Evolutionary conservation across 2,797 vertebrate species (phyloP), one percentile per base, ranked within the genome.

Genomic region (Chiloscyllium punctatum): DNA sequence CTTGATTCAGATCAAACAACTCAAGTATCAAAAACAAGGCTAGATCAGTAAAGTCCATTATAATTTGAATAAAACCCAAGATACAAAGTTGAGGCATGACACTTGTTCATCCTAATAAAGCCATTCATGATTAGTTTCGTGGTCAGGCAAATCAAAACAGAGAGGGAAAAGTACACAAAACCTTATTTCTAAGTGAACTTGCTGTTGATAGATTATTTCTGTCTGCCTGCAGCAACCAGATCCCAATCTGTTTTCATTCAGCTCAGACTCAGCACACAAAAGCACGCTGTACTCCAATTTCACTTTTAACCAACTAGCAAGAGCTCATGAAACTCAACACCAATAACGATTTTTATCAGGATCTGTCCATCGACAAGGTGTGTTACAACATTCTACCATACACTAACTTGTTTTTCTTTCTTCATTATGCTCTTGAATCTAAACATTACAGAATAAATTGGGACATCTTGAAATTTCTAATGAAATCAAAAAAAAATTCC

Each of bases 161-260:
- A 97, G 97, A 95, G 97, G 97, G 96, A 97, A 97, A 96, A 96
- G 97, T 84, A 37, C 96, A 98, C 98, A 98, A 98, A 98, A 98
- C 97, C 96, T 96, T 97, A 97, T 97, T 98, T 98, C 98, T 98
- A 98, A 97, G 97, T 97, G 96, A 97, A 96, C 96, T 97, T 97
- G 96, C 97, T 97, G 97, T 97, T 97, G 97, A 97, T 97, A 97
- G 97, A 97, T 97, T 97, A 97, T 97, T 97, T 97, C 96, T 97
- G 96, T 96, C 97, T 96, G 97, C 97, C 96, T 97, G 97, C 96
- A 96, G 97, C 96, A 97, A 97, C 97, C 96, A 96, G 97, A 97
- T 96, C 96, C 97, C 96, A 96, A 96, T 97, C 96, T 97, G 96
- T 97, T 96, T 96, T 97, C 97, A 97, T 97, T 97, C 97, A 97